Conservation (phyloP, 2,113 vertebrate genomes). For the Numenius arquata region DNA sequence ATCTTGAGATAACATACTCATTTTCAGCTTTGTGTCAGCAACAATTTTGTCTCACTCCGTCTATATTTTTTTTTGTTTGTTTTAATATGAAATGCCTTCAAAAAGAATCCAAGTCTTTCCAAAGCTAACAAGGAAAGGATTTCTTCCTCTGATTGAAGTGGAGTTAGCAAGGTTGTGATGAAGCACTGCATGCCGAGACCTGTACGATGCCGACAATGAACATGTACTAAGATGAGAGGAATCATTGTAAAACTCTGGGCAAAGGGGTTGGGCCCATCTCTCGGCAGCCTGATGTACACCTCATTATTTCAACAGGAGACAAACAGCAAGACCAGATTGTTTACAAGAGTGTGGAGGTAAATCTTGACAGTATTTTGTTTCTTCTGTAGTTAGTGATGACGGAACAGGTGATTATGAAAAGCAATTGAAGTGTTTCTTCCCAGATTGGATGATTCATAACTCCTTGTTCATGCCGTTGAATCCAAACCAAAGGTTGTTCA, state of each 20-base stretch:
- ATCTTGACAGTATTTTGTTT: constrained; percentile 3
- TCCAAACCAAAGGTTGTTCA: not conserved
- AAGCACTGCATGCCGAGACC: not conserved
- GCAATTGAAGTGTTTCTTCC: not conserved
- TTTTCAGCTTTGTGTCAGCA: constrained; percentile 21
- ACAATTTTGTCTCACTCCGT: not conserved
- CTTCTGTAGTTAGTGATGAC: constrained; percentile 8
- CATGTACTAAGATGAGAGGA: not conserved
- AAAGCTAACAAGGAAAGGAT: constrained; percentile 57
- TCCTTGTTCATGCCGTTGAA: not conserved
- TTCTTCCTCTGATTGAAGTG: not conserved
- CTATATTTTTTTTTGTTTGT: not conserved
- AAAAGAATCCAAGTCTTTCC: constrained; percentile 14
- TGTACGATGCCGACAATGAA: not conserved
- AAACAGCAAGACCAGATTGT: not conserved
- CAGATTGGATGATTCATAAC: not conserved
- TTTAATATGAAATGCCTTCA: not conserved
- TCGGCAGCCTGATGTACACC: not conserved
- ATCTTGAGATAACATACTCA: not conserved
- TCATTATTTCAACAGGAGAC: not conserved
- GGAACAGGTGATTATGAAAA: constrained; percentile 18
- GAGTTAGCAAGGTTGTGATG: not conserved
- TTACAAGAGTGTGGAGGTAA: not conserved
- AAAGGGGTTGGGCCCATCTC: constrained; percentile 2
- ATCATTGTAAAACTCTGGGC: constrained; percentile 2